Base-by-base conservation (phyloP, 2,888 invertebrate species). In the Melanostoma mellinum region DNA sequence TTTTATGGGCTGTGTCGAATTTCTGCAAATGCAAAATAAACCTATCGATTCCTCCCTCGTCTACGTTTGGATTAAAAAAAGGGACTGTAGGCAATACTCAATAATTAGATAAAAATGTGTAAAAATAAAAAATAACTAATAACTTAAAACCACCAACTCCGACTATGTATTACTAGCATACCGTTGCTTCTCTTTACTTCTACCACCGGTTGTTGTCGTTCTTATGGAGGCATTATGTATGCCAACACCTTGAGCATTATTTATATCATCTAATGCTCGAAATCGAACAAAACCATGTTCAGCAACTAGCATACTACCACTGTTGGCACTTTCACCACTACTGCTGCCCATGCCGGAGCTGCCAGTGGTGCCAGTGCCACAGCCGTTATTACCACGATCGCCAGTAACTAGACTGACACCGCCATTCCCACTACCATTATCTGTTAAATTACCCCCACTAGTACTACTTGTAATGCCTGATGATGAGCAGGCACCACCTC, bases 231-330 rank as follows among this genome's bases (percentile, higher is more conserved):
- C 88, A 77, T 88, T 88, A 48, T 88, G 88, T 36, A 88, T 88
- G 58, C 87, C 87, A 20, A 88, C 86, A 32, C 87, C 87, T 69
- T 88, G 87, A 32, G 86, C 86, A 75, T 87, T 87, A 61, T 87
- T 88, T 10, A 86, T 87, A 80, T 90, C 88, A 92, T 93, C 95
- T 86, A 96, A 92, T 10, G 95, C 94, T 84, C 96, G 93, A 92
- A 97, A 97, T 86, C 97, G 93, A 9, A 97, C 95, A 90, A 97
- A 97, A 4, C 97, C 97, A 88, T 97, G 96, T 89, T 97, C 97
- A 81, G 96, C 96, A n/a, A 97, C 96, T 85, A 97, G 92, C 96
- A 97, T 97, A 86, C 96, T 94, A 75, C 92, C 90, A 87, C 93
- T 92, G 58, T 93, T 92, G 85, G 93, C 92, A 88, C 92, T 89